Conservation (phyloP, 2,888 invertebrate genomes). For the Octonoba sinensis region DNA sequence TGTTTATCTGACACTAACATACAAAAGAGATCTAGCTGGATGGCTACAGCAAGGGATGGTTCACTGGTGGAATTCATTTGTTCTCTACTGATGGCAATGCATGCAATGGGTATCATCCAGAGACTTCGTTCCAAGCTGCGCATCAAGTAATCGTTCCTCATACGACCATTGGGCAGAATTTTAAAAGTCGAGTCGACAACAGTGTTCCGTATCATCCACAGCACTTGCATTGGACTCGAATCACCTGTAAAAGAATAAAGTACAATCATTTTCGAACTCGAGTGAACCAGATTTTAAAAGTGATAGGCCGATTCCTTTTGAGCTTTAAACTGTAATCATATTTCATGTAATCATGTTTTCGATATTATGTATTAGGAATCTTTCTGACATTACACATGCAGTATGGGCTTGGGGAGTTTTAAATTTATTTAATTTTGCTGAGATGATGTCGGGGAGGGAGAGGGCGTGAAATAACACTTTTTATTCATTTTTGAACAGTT, state of each 20-base stretch:
- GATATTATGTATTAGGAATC: no score
- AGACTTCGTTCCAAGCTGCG: conserved; percentile 26
- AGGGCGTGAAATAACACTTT: no score
- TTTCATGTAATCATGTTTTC: no score
- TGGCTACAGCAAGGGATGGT: conserved; percentile 24
- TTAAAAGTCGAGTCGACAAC: conserved; percentile 49
- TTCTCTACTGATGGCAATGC: conserved; percentile 24
- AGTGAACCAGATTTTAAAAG: no score
- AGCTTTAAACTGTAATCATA: no score
- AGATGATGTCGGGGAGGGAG: no score
- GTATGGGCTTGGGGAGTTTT: no score
- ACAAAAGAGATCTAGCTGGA: conserved; percentile 56
- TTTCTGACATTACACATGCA: no score
- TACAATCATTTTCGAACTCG: no score
- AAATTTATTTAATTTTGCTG: no score
- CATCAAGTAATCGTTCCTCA: conserved; percentile 32
- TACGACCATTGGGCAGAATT: conserved; percentile 22
- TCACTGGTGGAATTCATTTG: conserved; percentile 23
- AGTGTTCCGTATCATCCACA: conserved; percentile 33
- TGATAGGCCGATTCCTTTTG: no score
- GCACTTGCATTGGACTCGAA: conserved; percentile 32
- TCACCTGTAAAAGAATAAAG: conserved; percentile 16
- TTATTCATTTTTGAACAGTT: no score
- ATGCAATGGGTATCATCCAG: conserved; percentile 47
- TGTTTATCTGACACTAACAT: conserved; percentile 40